Evolutionary conservation across 2,797 vertebrate species (phyloP).

Genomic region (Sphenopsis melanotis): DNA sequence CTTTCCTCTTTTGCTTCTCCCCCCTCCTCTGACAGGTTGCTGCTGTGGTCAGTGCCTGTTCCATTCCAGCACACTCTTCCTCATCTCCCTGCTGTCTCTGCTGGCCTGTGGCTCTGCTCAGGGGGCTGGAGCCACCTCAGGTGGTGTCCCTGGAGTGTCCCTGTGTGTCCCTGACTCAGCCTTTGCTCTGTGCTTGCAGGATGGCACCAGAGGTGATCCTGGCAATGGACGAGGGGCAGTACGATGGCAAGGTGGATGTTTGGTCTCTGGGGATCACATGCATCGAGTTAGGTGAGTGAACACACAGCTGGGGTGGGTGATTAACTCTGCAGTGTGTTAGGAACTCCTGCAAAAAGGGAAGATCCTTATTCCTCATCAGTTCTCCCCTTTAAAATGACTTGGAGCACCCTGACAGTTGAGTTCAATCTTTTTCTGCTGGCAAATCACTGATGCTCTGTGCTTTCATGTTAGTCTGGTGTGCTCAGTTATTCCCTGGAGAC

Average conservation of each 20-base stretch:
- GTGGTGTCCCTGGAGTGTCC: neutral
- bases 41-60: neutral
- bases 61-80: neutral
- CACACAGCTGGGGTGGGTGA: neutral
- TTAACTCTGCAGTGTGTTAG: neutral
- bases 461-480: neutral
- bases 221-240: conserved; percentile 97
- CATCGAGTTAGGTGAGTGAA: conserved; percentile 91
- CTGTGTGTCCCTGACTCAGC: neutral
- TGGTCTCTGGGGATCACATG: conserved; percentile 98
- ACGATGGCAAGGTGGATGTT: conserved; percentile 94
- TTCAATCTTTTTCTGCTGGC: neutral
- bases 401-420: neutral
- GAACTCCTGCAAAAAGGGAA: neutral
- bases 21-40: neutral
- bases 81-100: neutral
- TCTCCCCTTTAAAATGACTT: neutral
- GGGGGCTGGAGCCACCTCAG: neutral
- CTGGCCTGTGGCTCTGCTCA: neutral
- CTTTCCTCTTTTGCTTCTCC: too few relatives aligned
- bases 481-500: neutral
- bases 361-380: neutral
- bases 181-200: conserved; percentile 75
- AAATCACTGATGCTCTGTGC: neutral
- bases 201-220: conserved; percentile 98